Percentiles rank a stretch among this genome's conserved stretches.
These are phyloP conservation scores for Probaryconus sp. DNA, from an alignment of 1,140 invertebrate species.

Conservation along the genomic window DNA sequence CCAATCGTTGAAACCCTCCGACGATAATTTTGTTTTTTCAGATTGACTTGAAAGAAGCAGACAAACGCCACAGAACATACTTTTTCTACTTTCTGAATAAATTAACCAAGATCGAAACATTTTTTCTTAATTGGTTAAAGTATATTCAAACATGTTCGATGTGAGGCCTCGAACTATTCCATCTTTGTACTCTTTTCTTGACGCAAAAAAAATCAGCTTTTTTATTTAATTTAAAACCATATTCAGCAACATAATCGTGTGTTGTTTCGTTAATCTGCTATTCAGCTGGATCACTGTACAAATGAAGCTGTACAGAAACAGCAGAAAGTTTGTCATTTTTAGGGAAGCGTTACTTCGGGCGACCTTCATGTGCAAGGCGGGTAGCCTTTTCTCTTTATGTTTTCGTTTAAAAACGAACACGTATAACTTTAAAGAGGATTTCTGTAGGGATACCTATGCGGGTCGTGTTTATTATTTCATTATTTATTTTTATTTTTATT, in stretches of 20 bases:
- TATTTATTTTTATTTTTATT: no score
- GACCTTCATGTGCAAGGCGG: no score
- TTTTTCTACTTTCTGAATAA: conserved; percentile 11
- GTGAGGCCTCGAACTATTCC: conserved; percentile 4
- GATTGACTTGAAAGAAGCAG: conserved; percentile 9
- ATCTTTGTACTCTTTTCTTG: conserved; percentile 12
- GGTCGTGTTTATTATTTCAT: no score
- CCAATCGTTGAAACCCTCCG: conserved; percentile 13
- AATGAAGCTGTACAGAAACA: no score
- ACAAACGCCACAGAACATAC: conserved; percentile 20
- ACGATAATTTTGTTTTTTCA: conserved; percentile 9
- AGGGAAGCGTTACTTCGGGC: no score
- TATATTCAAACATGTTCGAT: neutral
- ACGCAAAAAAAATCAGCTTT: conserved; percentile 3
- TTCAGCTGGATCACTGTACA: conserved; percentile 3
- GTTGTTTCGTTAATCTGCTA: conserved; percentile 4
- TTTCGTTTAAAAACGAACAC: no score
- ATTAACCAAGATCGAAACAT: neutral
- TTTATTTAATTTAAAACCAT: conserved; percentile 10
- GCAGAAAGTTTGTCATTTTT: no score
- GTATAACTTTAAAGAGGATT: no score
- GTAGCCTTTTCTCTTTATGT: no score
- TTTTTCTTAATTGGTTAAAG: conserved; percentile 12
- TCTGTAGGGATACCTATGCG: no score
- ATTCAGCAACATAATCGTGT: conserved; percentile 9